Base-by-base conservation (phyloP, 1,140 invertebrate species). In the Adelges cooleyi region DNA sequence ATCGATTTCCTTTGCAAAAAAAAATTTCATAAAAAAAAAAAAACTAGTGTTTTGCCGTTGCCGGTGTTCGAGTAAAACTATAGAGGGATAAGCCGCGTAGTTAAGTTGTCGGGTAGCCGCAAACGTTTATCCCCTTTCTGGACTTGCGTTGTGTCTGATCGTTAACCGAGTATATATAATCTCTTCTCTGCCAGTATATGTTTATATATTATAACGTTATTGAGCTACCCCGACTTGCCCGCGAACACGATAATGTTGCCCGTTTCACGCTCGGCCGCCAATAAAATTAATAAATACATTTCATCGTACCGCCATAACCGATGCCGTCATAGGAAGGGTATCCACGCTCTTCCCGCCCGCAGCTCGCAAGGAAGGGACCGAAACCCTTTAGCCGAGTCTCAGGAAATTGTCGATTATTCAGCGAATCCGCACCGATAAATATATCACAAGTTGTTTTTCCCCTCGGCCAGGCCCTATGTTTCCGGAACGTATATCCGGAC, bases 371-470 rank as follows among this genome's bases (percentile, higher is more conserved):
- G 6, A n/a, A 23, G 44, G 54, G 54, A 40, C 23, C 5, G 23
- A 48, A 62, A 62, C 56, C 56, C 56, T 62, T 62, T 62, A 62
- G 25, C 42, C 25, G 17, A 25, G 29, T 33, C 38, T 29, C 56
- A 62, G 56, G 56, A 62, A 62, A 62, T 62, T 20, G 56, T 62
- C 56, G 56, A 62, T 62, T 62, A 62, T 62, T 62, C 56, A 62
- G 40, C 56, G 56, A 48, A 25, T 27, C 40, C 25, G n/a, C 25
- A 36, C 56, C 54, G 25, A 59, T 59, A 59, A 46, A 59, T 59
- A 59, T 44, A 56, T 56, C 53, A 56, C 53, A 38, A 44, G 53
- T 56, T 56, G 40, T 59, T 59, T 17, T 17, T 5, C 29, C 42
- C 56, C 42, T 15, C 18, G 10, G 9, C 25, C 25, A 62, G 25